Percentiles rank a stretch among this genome's conserved stretches.
These are phyloP conservation scores for Tiliacea citrago DNA, from an alignment of 2,888 invertebrate genomes.

Conservation along the genomic window DNA sequence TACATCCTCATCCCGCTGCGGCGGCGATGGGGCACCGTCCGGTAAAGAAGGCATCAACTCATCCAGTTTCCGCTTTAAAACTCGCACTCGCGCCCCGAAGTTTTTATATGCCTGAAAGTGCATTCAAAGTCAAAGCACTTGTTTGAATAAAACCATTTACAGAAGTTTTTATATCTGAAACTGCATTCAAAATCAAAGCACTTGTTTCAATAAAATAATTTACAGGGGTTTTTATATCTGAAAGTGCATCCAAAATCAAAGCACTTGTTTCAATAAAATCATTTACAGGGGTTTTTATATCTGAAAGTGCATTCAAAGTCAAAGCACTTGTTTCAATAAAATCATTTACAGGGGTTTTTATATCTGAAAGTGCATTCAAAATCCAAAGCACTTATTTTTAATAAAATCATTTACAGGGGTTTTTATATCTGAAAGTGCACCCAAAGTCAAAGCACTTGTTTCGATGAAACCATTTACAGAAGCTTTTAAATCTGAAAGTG, in stretches of 20 bases:
- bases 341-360: neutral
- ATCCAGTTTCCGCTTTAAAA: conserved; percentile 95
- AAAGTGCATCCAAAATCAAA: too few species aligned
- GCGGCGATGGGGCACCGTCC: conserved; percentile 88
- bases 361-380: too few species aligned
- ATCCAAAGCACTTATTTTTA: too few species aligned
- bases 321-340: neutral
- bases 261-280: too few species aligned
- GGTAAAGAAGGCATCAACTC: conserved; percentile 94
- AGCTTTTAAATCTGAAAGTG: conserved; percentile 95
- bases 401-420: too few species aligned
- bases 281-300: conserved; percentile 97
- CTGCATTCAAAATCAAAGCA: too few species aligned
- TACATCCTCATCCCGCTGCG: conserved; percentile 92
- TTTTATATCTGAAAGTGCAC: too few species aligned
- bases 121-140: neutral
- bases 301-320: conserved; percentile 82
- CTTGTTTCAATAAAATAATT: too few species aligned
- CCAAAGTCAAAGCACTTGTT: too few species aligned
- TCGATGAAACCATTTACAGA: too few species aligned
- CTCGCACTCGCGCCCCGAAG: conserved; percentile 96
- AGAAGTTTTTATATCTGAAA: neutral
- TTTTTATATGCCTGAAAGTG: conserved; percentile 96
- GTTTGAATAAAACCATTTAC: neutral
- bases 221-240: too few species aligned